Conservation (phyloP, 2,797 vertebrate species). For the Rhinophrynus dorsalis region DNA sequence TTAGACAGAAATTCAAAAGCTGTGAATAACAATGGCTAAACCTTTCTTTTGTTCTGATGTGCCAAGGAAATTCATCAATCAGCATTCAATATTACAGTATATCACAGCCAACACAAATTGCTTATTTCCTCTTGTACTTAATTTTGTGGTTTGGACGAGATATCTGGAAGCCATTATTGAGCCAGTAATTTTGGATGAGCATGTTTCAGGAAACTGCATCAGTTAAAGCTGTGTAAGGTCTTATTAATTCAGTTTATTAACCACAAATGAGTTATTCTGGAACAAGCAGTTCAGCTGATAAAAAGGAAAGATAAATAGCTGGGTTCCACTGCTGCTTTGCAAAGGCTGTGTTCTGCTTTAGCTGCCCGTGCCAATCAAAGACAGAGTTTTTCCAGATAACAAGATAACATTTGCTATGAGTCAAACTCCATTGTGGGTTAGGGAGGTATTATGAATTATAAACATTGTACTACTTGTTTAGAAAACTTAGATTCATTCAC, state of each 20-base stretch:
- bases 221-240: constrained; percentile 35
- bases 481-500: neutral
- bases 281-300: constrained; percentile 31
- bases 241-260: constrained; percentile 45
- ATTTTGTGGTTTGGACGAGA: constrained; percentile 40
- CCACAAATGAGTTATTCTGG: constrained; percentile 40
- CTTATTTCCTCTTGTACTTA: constrained; percentile 47
- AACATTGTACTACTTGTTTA: neutral
- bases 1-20: too few species aligned
- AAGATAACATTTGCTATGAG: neutral
- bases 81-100: constrained; percentile 29
- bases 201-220: constrained; percentile 42
- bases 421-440: neutral
- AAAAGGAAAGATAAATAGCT: constrained; percentile 17
- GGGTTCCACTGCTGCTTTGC: neutral
- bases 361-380: neutral
- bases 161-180: constrained; percentile 40
- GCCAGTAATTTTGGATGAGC: constrained; percentile 37
- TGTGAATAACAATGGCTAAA: too few species aligned
- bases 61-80: constrained; percentile 24
- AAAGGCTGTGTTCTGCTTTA: neutral
- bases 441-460: too few species aligned
- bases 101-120: constrained; percentile 47
- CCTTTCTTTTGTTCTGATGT: constrained; percentile 10
- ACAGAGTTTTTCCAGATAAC: neutral